Base-by-base conservation (phyloP, 2,888 invertebrate species). In the Crocallis elinguaria region DNA sequence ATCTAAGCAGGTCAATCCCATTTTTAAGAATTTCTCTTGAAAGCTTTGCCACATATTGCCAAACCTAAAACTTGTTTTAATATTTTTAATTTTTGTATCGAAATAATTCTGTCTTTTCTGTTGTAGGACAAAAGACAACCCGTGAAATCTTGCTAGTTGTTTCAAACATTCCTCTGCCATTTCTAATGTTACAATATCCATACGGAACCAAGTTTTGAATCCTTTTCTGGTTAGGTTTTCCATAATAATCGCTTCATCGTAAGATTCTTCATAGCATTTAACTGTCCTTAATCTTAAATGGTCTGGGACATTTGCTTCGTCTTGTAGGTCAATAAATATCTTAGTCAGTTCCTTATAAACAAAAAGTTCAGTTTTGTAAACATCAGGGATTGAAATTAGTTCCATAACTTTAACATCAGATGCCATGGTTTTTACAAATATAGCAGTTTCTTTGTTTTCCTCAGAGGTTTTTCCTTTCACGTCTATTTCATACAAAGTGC, bases 81-180 rank as follows among this genome's bases (percentile, higher is more conserved):
- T 23, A 1, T 32, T 14, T 57, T 67, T 74, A 1, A 84, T 62
- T 13, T 70, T 69, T 0, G 44, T 56, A 0, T 75, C 58, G 39
- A 75, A 84, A 61, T 71, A 86, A 7, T 70, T 62, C 0, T 79
- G 78, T 23, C 27, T 39, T 43, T 57, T 68, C 1, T 63, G 54
- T 65, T 84, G 54, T 9, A 84, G 8, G 0, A 71, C 74, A 43
- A 80, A 82, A 0, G 83, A 71, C 0, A 86, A 48, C 0, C 67
- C 77, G 35, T 86, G 86, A 17, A 86, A 80, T 61, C 69, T 86
- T 0, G 87, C 86, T 3, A 87, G 62, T 45, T 83, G 70, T 42
- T 70, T 55, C 0, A 86, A 53, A 0, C 77, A 67, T 19, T 73
- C 48, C 57, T 82, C 74, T 5, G 78, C 77, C 60, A 79, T 82